Evolutionary conservation across 2,888 invertebrate species (phyloP), one percentile per base, ranked within the genome.

Genomic region (Octodonta nipae): DNA sequence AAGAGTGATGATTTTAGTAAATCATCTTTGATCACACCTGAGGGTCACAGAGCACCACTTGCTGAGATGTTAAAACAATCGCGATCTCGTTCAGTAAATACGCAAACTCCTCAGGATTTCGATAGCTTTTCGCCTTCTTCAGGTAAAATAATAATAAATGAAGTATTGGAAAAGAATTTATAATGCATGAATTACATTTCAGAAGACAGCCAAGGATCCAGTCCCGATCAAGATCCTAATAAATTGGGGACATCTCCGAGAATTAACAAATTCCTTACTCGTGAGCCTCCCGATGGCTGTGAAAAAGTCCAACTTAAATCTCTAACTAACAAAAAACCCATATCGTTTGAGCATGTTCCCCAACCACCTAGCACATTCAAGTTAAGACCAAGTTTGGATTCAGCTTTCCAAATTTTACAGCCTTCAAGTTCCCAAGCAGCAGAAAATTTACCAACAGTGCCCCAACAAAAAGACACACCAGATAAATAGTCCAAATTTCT

Each of bases 261-360:
- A 59, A 84, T 85, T 55, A 84, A 85, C 61, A 73, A 78, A 55
- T 85, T 85, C 62, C 68, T 86, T 55, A 83, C 85, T 22, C 69
- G 87, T 32, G 85, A 85, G 62, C 87, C 87, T 30, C 87, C 87
- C 13, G 86, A 87, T 68, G 87, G 87, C 55, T 87, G 86, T 69
- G 86, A 87, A 68, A 81, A 78, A 65, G 80, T 82, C 43, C 76
- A 73, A 56, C 67, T 42, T 24, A 45, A 49, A 28, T 42, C 46
- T 3, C 14, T 46, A 27, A 42, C 40, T 17, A 63, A 37, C 45
- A 61, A 46, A 55, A 61, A 30, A 58, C 36, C 34, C 15, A 30
- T 40, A 26, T 28, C 36, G 58, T 36, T 34, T 15, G 42, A 43
- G 32, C 38, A 40, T 32, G 33, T 38, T 25, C 38, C 41, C 3